These are phyloP conservation scores for Eurystomus glaucurus DNA, from an alignment of 2,797 vertebrate genomes.

Conservation along the genomic window DNA sequence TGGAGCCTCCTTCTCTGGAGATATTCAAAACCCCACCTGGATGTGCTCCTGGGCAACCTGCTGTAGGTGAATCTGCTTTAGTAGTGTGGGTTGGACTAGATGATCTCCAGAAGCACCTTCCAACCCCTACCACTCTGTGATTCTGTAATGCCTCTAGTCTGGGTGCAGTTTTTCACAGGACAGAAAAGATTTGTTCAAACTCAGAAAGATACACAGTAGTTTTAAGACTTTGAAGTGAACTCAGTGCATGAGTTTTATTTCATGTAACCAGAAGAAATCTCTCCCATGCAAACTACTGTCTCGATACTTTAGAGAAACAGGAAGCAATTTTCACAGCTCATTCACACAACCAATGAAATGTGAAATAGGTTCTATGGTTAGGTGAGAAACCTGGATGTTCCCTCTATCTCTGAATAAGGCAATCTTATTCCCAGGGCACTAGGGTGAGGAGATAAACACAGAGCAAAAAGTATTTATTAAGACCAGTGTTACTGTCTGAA, in stretches of 20 bases:
- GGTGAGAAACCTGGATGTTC: conserved; percentile 47
- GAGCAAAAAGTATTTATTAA: conserved; percentile 23
- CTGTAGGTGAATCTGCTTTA: background rate
- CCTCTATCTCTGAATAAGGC: conserved; percentile 4
- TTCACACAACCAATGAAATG: conserved; percentile 66
- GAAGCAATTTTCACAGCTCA: conserved; percentile 73
- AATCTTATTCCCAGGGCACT: background rate
- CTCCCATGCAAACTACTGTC: conserved; percentile 9
- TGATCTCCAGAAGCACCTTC: background rate
- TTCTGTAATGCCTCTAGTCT: background rate
- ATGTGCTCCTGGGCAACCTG: too few species aligned
- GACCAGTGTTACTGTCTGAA: background rate
- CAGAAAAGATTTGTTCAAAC: background rate
- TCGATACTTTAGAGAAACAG: conserved; percentile 68
- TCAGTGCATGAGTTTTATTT: conserved; percentile 36
- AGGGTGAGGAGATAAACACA: conserved; percentile 27
- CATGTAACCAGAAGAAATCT: background rate
- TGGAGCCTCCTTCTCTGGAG: too few species aligned
- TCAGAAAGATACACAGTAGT: background rate
- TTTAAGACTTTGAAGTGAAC: conserved; percentile 6
- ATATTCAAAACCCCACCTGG: too few species aligned
- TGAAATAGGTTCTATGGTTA: conserved; percentile 72
- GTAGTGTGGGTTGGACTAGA: background rate
- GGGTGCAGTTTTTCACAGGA: background rate
- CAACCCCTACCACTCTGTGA: background rate